Evolutionary conservation across 1,140 invertebrate species (phyloP), one percentile per base, ranked within the genome.

Genomic region (Saxidomus purpurata): DNA sequence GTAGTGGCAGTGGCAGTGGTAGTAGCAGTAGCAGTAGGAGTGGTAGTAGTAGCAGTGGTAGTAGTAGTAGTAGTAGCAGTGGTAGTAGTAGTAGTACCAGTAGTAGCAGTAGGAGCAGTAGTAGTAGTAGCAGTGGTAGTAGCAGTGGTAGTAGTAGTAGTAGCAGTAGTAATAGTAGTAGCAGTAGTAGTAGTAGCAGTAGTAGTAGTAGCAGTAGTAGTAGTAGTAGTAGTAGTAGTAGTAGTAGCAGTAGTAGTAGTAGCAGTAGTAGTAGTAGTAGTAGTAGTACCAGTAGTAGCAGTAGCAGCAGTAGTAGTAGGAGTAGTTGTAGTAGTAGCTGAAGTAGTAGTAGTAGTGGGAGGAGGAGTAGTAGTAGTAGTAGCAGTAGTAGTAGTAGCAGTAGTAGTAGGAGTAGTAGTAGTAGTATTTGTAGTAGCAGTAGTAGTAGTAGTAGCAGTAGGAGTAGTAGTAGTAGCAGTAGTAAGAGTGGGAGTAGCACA

Each of bases 351-450:
- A 28, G n/a, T n/a, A n/a, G n/a, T n/a, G n/a, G n/a, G n/a, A n/a
- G n/a, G n/a, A n/a, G n/a, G 59, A 61, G 59, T 61, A 61, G 59
- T 61, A 61, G 59, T 61, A 61, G 59, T 61, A 61, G 59, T 61
- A 61, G 59, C n/a, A 61, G 59, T 61, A 11, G 59, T 61, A 61
- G 59, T 61, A 61, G 59, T 61, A 61, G 59, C n/a, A 61, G 59
- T 61, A 61, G 59, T 61, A 61, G 59, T 61, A 61, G 59, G 9
- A 28, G n/a, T n/a, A n/a, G n/a, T n/a, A n/a, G n/a, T n/a, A n/a
- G n/a, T n/a, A n/a, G n/a, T n/a, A n/a, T n/a, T n/a, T n/a, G n/a
- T n/a, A n/a, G n/a, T n/a, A n/a, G n/a, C n/a, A n/a, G n/a, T n/a
- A n/a, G n/a, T n/a, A n/a, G n/a, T n/a, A n/a, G n/a, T n/a, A n/a